Conservation (phyloP, 2,113 vertebrate species). For the Ardeotis arabs region DNA sequence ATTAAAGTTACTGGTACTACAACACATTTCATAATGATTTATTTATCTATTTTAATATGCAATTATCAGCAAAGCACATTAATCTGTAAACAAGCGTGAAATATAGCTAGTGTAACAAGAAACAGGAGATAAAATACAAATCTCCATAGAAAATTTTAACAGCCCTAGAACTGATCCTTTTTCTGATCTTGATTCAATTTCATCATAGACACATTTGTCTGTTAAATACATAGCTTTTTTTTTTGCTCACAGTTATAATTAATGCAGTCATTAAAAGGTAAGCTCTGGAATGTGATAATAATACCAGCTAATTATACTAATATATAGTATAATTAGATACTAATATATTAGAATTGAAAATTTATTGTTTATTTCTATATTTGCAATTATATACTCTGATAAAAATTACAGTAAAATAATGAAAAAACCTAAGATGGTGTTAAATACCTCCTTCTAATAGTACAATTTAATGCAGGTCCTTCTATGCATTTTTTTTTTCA, state of each 20-base stretch:
- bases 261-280: neutral
- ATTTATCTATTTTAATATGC: conserved; percentile 37
- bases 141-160: neutral
- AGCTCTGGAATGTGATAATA: neutral
- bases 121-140: neutral
- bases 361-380: neutral
- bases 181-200: neutral
- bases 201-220: neutral
- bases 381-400: neutral
- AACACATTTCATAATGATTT: conserved; percentile 21
- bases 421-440: neutral
- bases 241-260: neutral
- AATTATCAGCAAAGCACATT: conserved; percentile 26
- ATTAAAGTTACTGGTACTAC: conserved; percentile 29
- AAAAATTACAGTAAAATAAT: neutral
- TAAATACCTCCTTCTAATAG: neutral
- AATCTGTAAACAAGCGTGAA: conserved; percentile 28
- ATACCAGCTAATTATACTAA: neutral
- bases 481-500: neutral
- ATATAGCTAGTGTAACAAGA: neutral
- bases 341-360: neutral
- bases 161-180: neutral
- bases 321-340: neutral
- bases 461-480: neutral
- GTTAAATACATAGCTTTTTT: neutral